Percentiles rank a stretch among this genome's conserved stretches.
Conservation (phyloP, 92 coral and sea anemone genomes). For the Heliopora coerulea region DNA sequence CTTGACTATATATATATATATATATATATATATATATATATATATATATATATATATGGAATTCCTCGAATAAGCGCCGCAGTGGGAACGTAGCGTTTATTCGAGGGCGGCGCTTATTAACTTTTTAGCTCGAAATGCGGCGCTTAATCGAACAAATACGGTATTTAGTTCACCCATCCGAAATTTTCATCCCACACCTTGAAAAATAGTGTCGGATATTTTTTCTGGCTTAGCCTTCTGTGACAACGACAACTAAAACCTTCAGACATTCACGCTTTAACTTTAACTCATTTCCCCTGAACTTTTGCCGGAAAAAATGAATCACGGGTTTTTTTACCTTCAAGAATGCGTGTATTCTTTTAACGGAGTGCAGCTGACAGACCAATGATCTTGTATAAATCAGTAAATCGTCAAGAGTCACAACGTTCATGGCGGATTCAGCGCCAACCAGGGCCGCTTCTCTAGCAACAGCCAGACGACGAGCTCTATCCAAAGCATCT, state of each 20-base stretch:
- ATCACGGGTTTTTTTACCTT: conserved; percentile 63
- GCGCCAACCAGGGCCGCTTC: conserved; percentile 89
- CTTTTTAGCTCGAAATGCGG: conserved; percentile 47
- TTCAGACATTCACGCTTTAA: too few species aligned
- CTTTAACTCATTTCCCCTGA: too few species aligned
- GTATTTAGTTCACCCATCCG: too few species aligned
- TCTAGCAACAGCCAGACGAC: conserved; percentile 75
- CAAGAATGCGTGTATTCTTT: conserved; percentile 73
- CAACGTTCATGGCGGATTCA: conserved; percentile 89
- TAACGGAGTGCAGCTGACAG: conserved; percentile 94
- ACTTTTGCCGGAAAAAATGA: too few species aligned
- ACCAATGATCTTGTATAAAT: conserved; percentile 90
- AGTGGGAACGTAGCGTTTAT: conserved; percentile 55
- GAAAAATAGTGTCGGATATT: too few species aligned
- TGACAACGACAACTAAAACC: too few species aligned
- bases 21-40: too few species aligned
- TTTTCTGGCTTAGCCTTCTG: too few species aligned
- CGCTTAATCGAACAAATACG: conserved; percentile 65
- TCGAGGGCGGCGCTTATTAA: conserved; percentile 73
- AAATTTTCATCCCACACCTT: too few species aligned
- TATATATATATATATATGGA: too few species aligned
- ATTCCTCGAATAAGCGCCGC: conserved; percentile 7
- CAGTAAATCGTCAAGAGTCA: conserved; percentile 82
- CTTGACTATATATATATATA: too few species aligned
- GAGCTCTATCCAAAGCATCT: conserved; percentile 81